Evolutionary conservation across 2,797 vertebrate genomes (phyloP), one percentile per base, ranked within the genome.

Genomic region (Antennarius maculatus): DNA sequence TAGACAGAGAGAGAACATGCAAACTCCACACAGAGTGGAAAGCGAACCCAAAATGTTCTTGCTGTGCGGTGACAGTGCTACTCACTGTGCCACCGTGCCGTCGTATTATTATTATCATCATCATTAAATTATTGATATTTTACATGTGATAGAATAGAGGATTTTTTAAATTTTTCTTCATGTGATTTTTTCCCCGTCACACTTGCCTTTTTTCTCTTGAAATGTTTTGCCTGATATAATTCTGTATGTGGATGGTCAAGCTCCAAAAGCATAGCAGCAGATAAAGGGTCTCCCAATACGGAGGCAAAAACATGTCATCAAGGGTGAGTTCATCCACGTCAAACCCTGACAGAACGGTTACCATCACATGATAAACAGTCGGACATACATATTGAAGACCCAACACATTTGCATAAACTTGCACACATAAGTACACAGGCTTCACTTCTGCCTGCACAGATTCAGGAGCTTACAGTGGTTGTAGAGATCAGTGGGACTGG

Each of bases 341-440:
- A 74, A 34, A 27, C 52, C 10, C 31, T 55, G 74, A 75, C 75
- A 37, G 53, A 6, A 28, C 28, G 69, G 69, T 54, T 49, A 17
- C 45, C 18, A 31, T 54, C 46, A 41, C 13, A 77, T 81, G 80
- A 86, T 79, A 87, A 80, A 76, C 74, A 79, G 64, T 39, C 73
- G 52, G 12, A 57, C 65, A 54, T 9, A 48, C 50, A 51, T 63
- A 52, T 51, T 17, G 47, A 51, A 16, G 31, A 52, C 23, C 39
- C 27, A 7, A 18, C 12, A 2, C 46, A 23, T 47, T 37, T 27
- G 15, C 11, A 58, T 52, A 49, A 42, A 72, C 15, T 52, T 1
- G 18, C 53, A 58, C 29, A 1, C 6, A 34, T 41, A 53, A 5
- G 34, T 28, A 43, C 23, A 54, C 27, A 17, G 16, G 17, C 67